A percentile compares a stretch with the other conserved stretches of the same genome.
phyloP scores from a whole-genome alignment of 2,888 invertebrate species.

The Asteroscopus sphinx region DNA sequence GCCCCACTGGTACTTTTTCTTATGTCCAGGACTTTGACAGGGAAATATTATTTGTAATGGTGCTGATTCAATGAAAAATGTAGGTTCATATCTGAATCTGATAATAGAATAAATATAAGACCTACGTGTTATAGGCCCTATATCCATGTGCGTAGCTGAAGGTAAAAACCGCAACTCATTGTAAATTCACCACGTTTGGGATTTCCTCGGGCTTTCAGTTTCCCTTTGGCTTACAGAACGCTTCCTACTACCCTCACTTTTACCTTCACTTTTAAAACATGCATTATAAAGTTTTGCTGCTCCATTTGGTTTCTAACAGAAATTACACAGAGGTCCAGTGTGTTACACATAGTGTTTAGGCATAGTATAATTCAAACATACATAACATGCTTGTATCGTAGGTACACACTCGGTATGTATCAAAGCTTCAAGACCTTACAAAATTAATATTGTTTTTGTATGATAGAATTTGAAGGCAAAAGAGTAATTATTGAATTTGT shows the following conservation, averaged over 20 bases:
- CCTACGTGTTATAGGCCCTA: background rate
- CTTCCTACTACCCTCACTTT: constrained; percentile 39
- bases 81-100: no score
- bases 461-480: background rate
- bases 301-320: constrained; percentile 47
- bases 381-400: no score
- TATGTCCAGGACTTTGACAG: no score
- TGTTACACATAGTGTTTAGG: no score
- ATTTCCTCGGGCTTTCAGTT: constrained; percentile 66
- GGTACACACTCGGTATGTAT: no score
- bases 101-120: no score
- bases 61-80: no score
- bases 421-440: constrained; percentile 22
- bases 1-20: no score
- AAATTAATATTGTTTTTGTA: constrained; percentile 9
- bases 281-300: constrained; percentile 65
- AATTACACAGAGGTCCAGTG: constrained; percentile 30
- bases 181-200: constrained; percentile 73
- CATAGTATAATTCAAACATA: no score
- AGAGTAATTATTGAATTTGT: no score
- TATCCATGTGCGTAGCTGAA: constrained; percentile 11
- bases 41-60: no score
- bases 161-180: constrained; percentile 66
- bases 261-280: constrained; percentile 68
- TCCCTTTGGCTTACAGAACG: constrained; percentile 59